phyloP scores from a whole-genome alignment of 2,113 vertebrate species.

The Meriones unguiculatus region DNA sequence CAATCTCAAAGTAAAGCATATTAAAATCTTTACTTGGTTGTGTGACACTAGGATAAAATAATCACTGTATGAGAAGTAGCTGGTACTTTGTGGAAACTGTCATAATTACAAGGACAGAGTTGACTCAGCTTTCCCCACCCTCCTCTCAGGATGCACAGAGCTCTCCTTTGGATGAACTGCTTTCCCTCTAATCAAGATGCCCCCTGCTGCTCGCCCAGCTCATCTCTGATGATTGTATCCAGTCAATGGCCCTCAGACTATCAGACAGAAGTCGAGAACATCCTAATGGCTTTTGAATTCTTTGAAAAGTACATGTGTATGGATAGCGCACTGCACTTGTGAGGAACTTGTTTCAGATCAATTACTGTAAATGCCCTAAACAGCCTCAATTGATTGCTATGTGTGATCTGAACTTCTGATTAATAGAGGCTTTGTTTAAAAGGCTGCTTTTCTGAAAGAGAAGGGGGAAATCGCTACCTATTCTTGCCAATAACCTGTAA shows the following conservation, averaged over 20 bases:
- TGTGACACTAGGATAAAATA: neutral
- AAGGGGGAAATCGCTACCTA: neutral
- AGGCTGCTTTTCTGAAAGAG: slow-evolving; percentile 57
- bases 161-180: neutral
- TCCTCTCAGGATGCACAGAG: slow-evolving; percentile 2
- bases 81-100: neutral
- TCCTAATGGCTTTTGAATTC: slow-evolving; percentile 76
- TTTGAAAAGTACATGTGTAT: slow-evolving; percentile 68
- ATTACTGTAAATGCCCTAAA: slow-evolving; percentile 78
- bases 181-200: slow-evolving; percentile 63
- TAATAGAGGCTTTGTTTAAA: slow-evolving; percentile 76
- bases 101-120: neutral
- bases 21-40: slow-evolving; percentile 25
- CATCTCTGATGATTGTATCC: slow-evolving; percentile 51
- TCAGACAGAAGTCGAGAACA: slow-evolving; percentile 59
- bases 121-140: neutral
- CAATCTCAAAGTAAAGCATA: slow-evolving; percentile 7
- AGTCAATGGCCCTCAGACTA: slow-evolving; percentile 68
- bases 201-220: slow-evolving; percentile 57
- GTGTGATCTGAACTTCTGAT: slow-evolving; percentile 77
- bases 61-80: neutral
- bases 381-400: slow-evolving; percentile 73
- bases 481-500: neutral
- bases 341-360: slow-evolving; percentile 73
- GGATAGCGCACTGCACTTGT: slow-evolving; percentile 61